phyloP scores from a whole-genome alignment of 2,797 vertebrate species.

The Hephaestus fuliginosus region DNA sequence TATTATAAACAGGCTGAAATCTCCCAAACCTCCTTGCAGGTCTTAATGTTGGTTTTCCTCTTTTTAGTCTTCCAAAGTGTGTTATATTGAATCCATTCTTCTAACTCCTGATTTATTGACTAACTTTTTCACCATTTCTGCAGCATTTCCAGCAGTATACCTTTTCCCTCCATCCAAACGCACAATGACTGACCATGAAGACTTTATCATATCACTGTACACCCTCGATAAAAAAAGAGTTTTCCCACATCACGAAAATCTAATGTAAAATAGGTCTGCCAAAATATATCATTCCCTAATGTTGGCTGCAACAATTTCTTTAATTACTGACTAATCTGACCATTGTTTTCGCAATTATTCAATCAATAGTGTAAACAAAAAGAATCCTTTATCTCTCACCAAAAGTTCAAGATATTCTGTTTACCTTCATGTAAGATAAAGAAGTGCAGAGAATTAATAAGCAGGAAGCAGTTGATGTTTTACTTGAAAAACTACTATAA shows the following conservation, averaged over 20 bases:
- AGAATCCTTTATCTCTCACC: not conserved
- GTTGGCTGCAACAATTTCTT: not conserved
- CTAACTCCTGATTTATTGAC: not conserved
- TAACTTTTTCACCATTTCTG: not conserved
- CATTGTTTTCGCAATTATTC: not conserved
- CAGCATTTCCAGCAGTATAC: not conserved
- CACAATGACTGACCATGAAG: not conserved
- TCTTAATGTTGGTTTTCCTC: not conserved
- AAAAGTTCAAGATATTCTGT: not conserved
- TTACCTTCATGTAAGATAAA: not conserved
- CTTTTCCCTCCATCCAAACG: not conserved
- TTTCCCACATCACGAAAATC: constrained; percentile 3
- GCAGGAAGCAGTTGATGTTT: not conserved
- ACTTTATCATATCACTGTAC: not conserved
- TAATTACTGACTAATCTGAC: not conserved
- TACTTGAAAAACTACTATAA: not conserved
- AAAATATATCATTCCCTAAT: not conserved
- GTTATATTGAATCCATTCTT: not conserved
- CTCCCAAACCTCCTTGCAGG: not conserved
- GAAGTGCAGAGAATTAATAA: not conserved
- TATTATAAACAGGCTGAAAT: not conserved
- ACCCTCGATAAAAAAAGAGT: not conserved
- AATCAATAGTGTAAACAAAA: not conserved
- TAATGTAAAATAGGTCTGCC: not conserved
- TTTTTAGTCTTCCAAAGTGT: not conserved